These are phyloP conservation scores for Zaprionus vittiger DNA, from an alignment of 1,140 invertebrate species.

Conservation along the genomic window DNA sequence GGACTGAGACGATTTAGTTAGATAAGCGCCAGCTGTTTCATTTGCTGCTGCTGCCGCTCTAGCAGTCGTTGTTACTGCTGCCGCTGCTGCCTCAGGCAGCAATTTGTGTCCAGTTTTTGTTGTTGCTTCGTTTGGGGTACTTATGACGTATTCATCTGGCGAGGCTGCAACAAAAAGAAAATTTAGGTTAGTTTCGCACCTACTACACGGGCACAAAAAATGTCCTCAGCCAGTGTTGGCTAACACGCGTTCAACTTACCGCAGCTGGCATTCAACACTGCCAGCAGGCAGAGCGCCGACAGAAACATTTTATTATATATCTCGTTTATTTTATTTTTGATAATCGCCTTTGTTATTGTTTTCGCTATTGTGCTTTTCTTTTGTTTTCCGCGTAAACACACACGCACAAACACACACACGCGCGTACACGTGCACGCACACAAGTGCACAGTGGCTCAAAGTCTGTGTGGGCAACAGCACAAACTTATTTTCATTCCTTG, in stretches of 20 bases:
- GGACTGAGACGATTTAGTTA: conserved; percentile 57
- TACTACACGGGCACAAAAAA: conserved; percentile 1
- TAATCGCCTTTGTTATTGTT: conserved; percentile 62
- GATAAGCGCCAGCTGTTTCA: conserved; percentile 77
- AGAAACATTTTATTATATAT: conserved; percentile 51
- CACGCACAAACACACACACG: conserved; percentile 18
- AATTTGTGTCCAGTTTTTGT: conserved; percentile 40
- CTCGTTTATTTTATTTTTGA: conserved; percentile 29
- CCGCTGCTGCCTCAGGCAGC: conserved; percentile 20
- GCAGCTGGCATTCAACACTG: conserved; percentile 45
- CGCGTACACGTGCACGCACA: conserved; percentile 34
- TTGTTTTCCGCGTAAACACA: conserved; percentile 69
- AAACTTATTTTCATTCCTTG: conserved; percentile 35
- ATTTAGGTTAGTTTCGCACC: conserved; percentile 70
- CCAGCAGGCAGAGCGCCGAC: conserved; percentile 54
- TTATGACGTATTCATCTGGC: conserved; percentile 61
- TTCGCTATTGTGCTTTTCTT: conserved; percentile 65
- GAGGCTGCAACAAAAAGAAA: conserved; percentile 46
- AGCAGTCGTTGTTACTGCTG: conserved; percentile 6
- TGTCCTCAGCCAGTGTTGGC: conserved; percentile 26
- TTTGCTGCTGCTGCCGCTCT: conserved; percentile 34
- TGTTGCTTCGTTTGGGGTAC: conserved; percentile 50
- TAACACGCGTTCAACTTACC: conserved; percentile 49
- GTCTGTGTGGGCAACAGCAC: conserved; percentile 48
- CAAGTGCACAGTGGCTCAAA: conserved; percentile 62